phyloP scores from a whole-genome alignment of 2,797 vertebrate genomes.

The Acrossocheilus fasciatus region DNA sequence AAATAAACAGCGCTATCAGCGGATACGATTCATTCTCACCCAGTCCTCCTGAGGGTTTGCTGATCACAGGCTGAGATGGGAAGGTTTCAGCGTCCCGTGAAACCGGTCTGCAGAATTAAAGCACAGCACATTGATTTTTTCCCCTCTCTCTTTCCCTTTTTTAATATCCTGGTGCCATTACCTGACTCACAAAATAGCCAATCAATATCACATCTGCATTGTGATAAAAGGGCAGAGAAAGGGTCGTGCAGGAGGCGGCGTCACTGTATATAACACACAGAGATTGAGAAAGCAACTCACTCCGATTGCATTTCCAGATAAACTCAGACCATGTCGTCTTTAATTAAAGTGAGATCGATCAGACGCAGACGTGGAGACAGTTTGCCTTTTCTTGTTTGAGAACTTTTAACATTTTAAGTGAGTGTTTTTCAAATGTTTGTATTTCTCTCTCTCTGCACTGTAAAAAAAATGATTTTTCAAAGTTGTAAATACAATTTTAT shows the following conservation, averaged over 20 bases:
- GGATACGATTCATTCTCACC: not conserved
- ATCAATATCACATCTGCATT: slow-evolving; percentile 73
- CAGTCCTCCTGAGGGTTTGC: not conserved
- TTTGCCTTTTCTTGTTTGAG: not conserved
- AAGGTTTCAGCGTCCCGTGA: not conserved
- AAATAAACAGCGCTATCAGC: slow-evolving; percentile 15
- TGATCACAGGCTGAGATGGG: not conserved
- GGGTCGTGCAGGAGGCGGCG: not conserved
- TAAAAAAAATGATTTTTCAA: not conserved
- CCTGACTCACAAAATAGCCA: slow-evolving; percentile 64
- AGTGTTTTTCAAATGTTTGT: not conserved
- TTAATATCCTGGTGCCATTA: slow-evolving; percentile 67
- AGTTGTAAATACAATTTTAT: not conserved
- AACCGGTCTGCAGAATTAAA: slow-evolving; percentile 64
- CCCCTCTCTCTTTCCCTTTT: slow-evolving; percentile 29
- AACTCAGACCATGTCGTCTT: slow-evolving; percentile 27
- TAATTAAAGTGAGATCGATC: slow-evolving; percentile 52
- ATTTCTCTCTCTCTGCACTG: not conserved
- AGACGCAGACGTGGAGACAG: slow-evolving; percentile 5
- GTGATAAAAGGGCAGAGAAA: slow-evolving; percentile 66
- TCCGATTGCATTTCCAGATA: slow-evolving; percentile 68
- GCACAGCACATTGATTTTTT: slow-evolving; percentile 67
- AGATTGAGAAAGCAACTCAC: slow-evolving; percentile 72
- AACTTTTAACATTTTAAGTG: not conserved
- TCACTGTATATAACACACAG: slow-evolving; percentile 63